Conservation (phyloP, 2,888 invertebrate genomes). For the Sycophila texana region DNA sequence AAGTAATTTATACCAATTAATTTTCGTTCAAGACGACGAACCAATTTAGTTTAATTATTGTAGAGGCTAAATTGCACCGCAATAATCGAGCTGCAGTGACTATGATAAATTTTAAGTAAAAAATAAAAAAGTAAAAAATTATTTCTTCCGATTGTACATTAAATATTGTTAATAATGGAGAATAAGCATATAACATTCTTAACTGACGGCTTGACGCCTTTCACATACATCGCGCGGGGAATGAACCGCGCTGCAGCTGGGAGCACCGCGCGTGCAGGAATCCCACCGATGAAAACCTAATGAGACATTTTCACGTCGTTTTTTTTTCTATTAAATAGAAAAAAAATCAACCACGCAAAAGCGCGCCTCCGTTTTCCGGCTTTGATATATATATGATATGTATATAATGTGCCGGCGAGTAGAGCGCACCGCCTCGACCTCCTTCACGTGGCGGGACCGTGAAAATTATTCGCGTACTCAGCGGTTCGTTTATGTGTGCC, state of each 20-base stretch:
- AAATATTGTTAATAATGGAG: neutral
- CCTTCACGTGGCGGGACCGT: neutral
- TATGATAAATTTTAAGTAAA: no score
- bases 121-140: no score
- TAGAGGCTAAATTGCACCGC: no score
- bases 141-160: no score
- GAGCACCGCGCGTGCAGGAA: neutral
- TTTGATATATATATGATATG: neutral
- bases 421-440: neutral
- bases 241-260: neutral
- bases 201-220: neutral
- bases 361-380: neutral
- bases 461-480: conserved; percentile 31
- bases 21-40: no score
- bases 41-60: no score
- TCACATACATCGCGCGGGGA: no score
- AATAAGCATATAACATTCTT: neutral
- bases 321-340: neutral
- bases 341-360: neutral
- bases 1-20: no score
- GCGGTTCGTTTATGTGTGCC: neutral
- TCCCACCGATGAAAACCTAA: neutral
- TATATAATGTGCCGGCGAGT: neutral
- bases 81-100: no score
- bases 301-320: neutral